Evolutionary conservation across 1,140 invertebrate species (phyloP), one percentile per base, ranked within the genome.

Genomic region (Neotoxoptera formosana): DNA sequence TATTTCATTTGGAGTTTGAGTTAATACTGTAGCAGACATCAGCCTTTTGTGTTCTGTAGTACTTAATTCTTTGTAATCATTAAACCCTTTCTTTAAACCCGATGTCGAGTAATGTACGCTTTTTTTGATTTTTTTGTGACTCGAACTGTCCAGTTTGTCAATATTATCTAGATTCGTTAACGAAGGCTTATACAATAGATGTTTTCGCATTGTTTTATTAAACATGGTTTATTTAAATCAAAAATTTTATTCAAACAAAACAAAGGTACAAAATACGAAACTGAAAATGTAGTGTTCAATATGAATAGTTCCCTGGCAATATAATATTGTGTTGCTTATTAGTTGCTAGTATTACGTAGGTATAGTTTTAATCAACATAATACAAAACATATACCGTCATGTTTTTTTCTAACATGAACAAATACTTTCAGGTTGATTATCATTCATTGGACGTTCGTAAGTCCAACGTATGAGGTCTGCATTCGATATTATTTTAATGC

Each of bases 401-500:
- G n/a, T n/a, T 36, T 36, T 34, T 3, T 6, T 56, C 4, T 56
- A n/a, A 88, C 51, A 20, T 4, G 23, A 36, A 41, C 20, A 60
- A 60, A 67, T 36, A 67, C 53, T 90, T 90, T 90, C 89, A 20
- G 36, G 23, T 41, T 4, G 14, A 67, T 90, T 90, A 56, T 60
- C 56, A 90, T 90, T 90, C 89, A 60, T 45, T 8, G 14, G 20
- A n/a, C 53, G 89, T 90, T 4, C 23, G 25, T 60, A 90, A 90
- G 17, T 45, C 25, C 17, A 21, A 7, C n/a, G 41, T 90, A 90
- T 90, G 89, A 60, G 51, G 51, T 67, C 45, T 45, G 89, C 23
- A 67, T 90, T 67, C 41, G 45, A 90, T 45, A 67, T 90, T 45
- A 67, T 60, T 60, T 30, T 60, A 90, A 20, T 90, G 36, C 34